Evolutionary conservation across 2,888 invertebrate species (phyloP), one percentile per base, ranked within the genome.

Genomic region (Mantis religiosa): DNA sequence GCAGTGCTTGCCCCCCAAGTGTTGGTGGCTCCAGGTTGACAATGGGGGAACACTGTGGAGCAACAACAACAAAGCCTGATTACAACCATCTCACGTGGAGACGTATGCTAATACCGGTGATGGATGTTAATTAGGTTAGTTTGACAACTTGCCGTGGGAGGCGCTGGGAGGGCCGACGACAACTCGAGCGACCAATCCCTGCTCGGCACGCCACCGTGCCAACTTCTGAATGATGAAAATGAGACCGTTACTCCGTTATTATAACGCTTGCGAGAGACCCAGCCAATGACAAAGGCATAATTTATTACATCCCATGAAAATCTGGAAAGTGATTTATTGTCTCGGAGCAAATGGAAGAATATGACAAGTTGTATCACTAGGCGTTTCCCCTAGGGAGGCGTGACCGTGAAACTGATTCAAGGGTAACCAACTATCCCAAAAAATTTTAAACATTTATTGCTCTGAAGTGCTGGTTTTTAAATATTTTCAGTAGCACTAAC

Each of bases 91-190:
- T 71, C 54, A 71, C 54, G 54, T 71, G 41, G 47, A 34, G 47
- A 30, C 85, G 47, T 47, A 85, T 47, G 85, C 47, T 47, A 85
- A 85, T 47, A 47, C 27, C 27, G 14, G 27, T 85, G 85, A 85
- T 47, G 85, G 47, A 27, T 47, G 85, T 85, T 85, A 85, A 85
- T 85, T 85, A 85, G 47, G 47, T 85, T 85, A 85, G 85, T 85
- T 47, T 85, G 85, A 85, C 85, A 47, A 85, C 85, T 27, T 71
- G 54, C 54, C 54, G 54, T 71, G 54, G 54, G 54, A 71, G 54
- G 54, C 54, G 54, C 54, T 71, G 54, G 54, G 54, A 71, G 54
- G 54, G 6, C 15, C 54, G 54, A 71, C 54, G 54, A 71, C 54
- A 71, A 71, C 54, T 25, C 54, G 54, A 71, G 47, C 85, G 54